Evolutionary conservation across 2,113 vertebrate species (phyloP), one percentile per base, ranked within the genome.

Genomic region (Zosterops hypoxanthus): DNA sequence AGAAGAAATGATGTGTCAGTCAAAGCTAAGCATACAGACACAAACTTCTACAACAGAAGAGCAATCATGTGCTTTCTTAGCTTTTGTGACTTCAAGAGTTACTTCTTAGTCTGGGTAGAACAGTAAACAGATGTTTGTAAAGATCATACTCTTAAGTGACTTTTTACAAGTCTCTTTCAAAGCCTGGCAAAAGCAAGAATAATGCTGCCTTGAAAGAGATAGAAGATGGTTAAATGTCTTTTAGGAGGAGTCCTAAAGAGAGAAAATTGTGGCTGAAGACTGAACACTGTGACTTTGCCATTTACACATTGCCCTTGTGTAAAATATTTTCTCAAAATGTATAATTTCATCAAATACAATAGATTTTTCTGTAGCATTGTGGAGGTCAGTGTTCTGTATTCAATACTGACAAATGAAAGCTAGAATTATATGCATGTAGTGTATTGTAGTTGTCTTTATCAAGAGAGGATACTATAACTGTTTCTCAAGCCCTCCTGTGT

Each of bases 1-100:
- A 96, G 97, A 96, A 97, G 97, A 99, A 98, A 98, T 97, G 97
- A 98, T 93, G 95, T 98, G 98, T 98, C 98, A 98, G 93, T 98
- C 98, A 98, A 97, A 97, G 64, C 86, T 95, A 96, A 96, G 84
- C 91, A 97, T 92, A 90, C 46, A 96, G 86, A 86, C 73, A 82
- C 61, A 94, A 95, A 88, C 94, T 90, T 97, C 88, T 83, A 96
- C 72, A 95, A 92, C 46, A 86, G 56, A 95, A 85, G 57, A 88
- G 71, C 39, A 91, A 77, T 57, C 64, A 78, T 64, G 34, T 95
- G 73, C 85, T 97, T 82, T 91, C 78, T 83, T 76, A 91, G 82
- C 64, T 94, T 95, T 91, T 93, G 36, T 81, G 80, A 66, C 77
- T 95, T 95, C 49, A 61, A 33, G 10, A 14, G 39, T 90, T 95